Conservation (phyloP, 2,113 vertebrate species). For the Pavo muticus region DNA sequence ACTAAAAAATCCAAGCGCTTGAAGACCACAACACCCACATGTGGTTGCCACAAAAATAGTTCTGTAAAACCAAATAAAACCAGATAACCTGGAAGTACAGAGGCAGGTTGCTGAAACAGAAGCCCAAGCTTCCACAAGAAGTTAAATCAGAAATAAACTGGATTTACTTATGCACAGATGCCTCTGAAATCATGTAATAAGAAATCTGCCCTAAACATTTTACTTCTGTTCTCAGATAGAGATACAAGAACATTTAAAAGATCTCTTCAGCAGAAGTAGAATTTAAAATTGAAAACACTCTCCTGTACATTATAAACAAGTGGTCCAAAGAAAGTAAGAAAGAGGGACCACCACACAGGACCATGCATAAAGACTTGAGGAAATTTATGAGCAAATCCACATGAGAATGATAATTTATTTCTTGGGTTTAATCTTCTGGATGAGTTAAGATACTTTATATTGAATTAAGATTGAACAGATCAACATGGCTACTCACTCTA, state of each 20-base stretch:
- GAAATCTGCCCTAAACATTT: conserved; percentile 17
- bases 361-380: neutral
- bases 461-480: neutral
- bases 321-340: neutral
- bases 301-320: conserved; percentile 40
- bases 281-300: conserved; percentile 36
- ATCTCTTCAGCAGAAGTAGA: neutral
- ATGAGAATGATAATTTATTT: neutral
- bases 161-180: conserved; percentile 26
- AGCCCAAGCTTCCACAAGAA: conserved; percentile 17
- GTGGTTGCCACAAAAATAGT: neutral
- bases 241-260: conserved; percentile 14
- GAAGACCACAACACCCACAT: too few relatives aligned
- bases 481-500: neutral
- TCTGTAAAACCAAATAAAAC: neutral
- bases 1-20: neutral
- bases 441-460: neutral
- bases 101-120: conserved; percentile 22
- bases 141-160: conserved; percentile 38
- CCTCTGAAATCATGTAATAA: conserved; percentile 16
- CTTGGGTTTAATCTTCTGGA: neutral
- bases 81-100: neutral
- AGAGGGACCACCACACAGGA: neutral
- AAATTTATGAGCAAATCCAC: conserved; percentile 26
- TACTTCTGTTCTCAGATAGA: conserved; percentile 37